Evolutionary conservation across 2,113 vertebrate species (phyloP).

Genomic region (Silurus glanis): DNA sequence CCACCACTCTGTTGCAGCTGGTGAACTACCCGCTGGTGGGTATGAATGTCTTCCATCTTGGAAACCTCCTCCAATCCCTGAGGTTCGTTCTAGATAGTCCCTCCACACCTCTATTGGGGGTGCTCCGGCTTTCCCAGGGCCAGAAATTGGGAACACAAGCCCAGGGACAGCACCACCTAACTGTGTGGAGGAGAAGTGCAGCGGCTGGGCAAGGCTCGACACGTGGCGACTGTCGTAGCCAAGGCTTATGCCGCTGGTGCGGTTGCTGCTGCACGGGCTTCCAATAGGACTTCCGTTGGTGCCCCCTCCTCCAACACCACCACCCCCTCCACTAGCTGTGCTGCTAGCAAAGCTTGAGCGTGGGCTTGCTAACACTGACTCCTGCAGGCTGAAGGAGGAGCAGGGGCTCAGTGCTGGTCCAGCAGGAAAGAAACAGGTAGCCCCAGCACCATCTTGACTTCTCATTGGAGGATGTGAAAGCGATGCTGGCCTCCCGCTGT

Average conservation of each 20-base stretch:
- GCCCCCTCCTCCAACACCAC: constrained; percentile 76
- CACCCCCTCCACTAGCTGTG: constrained; percentile 80
- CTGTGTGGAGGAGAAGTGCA: constrained; percentile 62
- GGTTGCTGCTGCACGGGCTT: constrained; percentile 82
- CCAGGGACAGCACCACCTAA: constrained; percentile 52
- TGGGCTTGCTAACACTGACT: constrained; percentile 77
- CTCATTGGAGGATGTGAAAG: constrained; percentile 70
- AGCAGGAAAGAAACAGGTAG: constrained; percentile 66
- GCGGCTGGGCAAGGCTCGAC: constrained; percentile 66
- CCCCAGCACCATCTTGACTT: constrained; percentile 62
- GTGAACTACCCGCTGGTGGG: constrained; percentile 79
- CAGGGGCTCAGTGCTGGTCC: constrained; percentile 72
- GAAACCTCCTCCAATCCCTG: constrained; percentile 49
- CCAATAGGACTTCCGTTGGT: constrained; percentile 78
- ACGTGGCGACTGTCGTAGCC: constrained; percentile 82
- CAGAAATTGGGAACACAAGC: constrained; percentile 44
- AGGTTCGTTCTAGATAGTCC: constrained; percentile 69
- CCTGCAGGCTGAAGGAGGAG: constrained; percentile 78
- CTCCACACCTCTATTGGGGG: constrained; percentile 71
- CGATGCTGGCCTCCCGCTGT: constrained; percentile 68
- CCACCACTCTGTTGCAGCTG: constrained; percentile 72
- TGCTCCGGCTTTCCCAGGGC: constrained; percentile 47
- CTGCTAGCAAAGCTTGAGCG: constrained; percentile 85
- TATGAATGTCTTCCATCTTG: constrained; percentile 84
- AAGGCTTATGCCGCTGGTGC: constrained; percentile 85